Conservation (phyloP, 2,113 vertebrate genomes). For the Tetrax tetrax region DNA sequence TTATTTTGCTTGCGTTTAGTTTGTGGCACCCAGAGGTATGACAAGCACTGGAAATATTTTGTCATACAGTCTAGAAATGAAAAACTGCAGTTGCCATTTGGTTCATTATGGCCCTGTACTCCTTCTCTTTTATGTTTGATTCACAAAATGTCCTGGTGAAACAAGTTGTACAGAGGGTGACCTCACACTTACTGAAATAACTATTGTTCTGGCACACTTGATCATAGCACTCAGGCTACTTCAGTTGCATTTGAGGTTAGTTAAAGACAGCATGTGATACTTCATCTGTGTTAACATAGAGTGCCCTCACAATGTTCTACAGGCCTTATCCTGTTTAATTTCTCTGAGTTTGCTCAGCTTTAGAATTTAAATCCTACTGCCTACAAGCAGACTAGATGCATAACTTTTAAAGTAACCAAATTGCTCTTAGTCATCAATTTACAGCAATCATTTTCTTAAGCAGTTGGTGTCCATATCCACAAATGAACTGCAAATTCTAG, state of each 20-base stretch:
- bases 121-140: not conserved
- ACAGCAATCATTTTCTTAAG: not conserved
- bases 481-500: not conserved
- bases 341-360: not conserved
- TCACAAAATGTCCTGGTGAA: not conserved
- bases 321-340: not conserved
- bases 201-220: not conserved
- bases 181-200: not conserved
- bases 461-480: too few relatives aligned
- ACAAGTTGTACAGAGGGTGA: not conserved
- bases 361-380: not conserved
- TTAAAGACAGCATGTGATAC: not conserved
- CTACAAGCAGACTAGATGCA: not conserved
- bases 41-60: not conserved
- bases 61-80: not conserved
- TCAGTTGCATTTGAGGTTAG: not conserved
- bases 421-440: not conserved
- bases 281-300: not conserved
- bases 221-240: not conserved
- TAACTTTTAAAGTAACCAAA: not conserved
- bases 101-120: not conserved
- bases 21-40: accelerated
- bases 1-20: not conserved
- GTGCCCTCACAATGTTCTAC: not conserved
- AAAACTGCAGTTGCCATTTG: not conserved